phyloP scores from a whole-genome alignment of 2,888 invertebrate genomes.

The Apantesis nais region DNA sequence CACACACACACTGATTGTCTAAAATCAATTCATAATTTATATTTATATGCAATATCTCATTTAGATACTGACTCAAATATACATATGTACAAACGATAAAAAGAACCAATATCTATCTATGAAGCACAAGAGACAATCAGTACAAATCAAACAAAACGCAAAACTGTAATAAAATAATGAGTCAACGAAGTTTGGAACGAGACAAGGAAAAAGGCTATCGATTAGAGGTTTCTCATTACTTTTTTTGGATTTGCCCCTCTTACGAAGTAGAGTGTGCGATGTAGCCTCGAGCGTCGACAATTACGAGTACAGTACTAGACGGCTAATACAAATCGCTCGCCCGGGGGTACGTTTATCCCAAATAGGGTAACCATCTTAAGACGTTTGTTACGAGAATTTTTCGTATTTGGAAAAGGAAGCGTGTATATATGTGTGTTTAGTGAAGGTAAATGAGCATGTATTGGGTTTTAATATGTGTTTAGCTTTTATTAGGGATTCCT shows the following conservation, averaged over 20 bases:
- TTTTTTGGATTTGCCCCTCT: constrained; percentile 70
- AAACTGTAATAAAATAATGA: constrained; percentile 40
- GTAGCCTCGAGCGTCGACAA: constrained; percentile 79
- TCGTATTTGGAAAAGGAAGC: constrained; percentile 33
- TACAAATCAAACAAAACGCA: constrained; percentile 27
- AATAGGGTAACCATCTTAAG: constrained; percentile 50
- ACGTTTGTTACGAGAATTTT: constrained; percentile 34
- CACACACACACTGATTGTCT: too few relatives aligned
- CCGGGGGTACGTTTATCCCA: constrained; percentile 78
- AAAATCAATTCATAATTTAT: too few relatives aligned
- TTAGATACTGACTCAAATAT: background rate
- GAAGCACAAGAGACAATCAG: constrained; percentile 15
- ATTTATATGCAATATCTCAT: too few relatives aligned
- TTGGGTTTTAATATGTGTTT: constrained; percentile 22
- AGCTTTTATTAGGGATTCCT: constrained; percentile 14
- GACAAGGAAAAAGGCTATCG: constrained; percentile 53
- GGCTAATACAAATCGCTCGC: constrained; percentile 84
- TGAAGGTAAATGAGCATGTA: constrained; percentile 20
- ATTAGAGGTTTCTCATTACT: constrained; percentile 65
- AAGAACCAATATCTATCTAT: constrained; percentile 1
- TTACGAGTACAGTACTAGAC: constrained; percentile 82
- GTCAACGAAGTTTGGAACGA: constrained; percentile 43
- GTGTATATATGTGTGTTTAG: constrained; percentile 32
- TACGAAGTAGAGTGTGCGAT: constrained; percentile 71
- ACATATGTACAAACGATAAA: background rate